Evolutionary conservation across 2,888 invertebrate genomes (phyloP).

Genomic region (Daptonema setosum): DNA sequence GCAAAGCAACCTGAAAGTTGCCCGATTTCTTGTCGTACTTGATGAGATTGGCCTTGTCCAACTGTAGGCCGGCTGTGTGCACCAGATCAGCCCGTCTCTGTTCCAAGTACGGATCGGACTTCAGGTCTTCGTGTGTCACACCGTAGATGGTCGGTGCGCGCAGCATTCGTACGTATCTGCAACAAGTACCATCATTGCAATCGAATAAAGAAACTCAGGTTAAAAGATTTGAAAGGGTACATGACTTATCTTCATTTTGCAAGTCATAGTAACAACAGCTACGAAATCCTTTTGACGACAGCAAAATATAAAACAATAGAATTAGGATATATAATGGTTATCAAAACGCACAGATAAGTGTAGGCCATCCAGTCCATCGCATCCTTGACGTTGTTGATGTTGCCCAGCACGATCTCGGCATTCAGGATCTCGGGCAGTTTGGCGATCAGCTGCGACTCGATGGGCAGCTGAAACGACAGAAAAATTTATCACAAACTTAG

Average conservation of each 20-base stretch:
- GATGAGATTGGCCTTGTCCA: conserved; percentile 79
- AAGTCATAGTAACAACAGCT: no score
- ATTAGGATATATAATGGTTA: no score
- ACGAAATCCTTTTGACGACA: no score
- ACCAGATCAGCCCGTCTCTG: conserved; percentile 74
- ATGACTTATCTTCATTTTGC: no score
- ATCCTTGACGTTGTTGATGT: conserved; percentile 66
- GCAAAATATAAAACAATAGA: no score
- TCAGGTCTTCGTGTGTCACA: conserved; percentile 38
- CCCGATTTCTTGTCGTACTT: conserved; percentile 89
- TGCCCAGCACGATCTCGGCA: conserved; percentile 87
- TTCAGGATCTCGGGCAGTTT: conserved; percentile 89
- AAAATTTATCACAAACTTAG: not conserved
- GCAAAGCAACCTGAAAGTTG: conserved; percentile 40
- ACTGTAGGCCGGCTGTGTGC: conserved; percentile 68
- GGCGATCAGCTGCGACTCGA: conserved; percentile 79
- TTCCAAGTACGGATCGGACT: conserved; percentile 63
- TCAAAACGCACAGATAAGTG: conserved; percentile 81
- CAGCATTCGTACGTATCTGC: conserved; percentile 52
- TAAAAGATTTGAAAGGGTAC: no score
- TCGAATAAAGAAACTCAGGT: no score
- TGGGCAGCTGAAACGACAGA: conserved; percentile 44
- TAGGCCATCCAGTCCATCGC: conserved; percentile 85
- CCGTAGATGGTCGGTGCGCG: conserved; percentile 71
- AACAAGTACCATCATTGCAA: no score